Evolutionary conservation across 2,797 vertebrate genomes (phyloP), one percentile per base, ranked within the genome.

Genomic region (Galaxias olidus): DNA sequence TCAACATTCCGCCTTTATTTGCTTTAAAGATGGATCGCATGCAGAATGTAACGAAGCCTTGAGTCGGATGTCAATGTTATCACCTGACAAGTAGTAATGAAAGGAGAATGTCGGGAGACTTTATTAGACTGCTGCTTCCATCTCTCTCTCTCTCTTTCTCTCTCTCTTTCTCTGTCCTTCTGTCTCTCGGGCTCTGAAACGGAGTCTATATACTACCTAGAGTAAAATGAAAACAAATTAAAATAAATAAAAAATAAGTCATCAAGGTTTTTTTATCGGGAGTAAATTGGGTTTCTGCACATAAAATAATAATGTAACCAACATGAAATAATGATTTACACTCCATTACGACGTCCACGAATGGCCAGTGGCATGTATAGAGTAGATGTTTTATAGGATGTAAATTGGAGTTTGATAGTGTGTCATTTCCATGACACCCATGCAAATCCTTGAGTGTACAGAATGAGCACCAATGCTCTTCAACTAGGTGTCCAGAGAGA

Each of bases 401-500:
- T 50, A 43, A n/a, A 63, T 69, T 71, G 45, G 71, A 65, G n/a
- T n/a, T n/a, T n/a, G n/a, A n/a, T n/a, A n/a, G n/a, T n/a, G n/a
- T 40, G 55, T 30, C n/a, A 30, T 30, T 30, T 30, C 30, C 30
- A 71, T 41, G 43, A 55, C 9, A 10, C 12, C 17, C 43, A 30
- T 30, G 30, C 30, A 3, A 30, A 30, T 30, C 30, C 30, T 30
- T 30, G 30, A 30, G 63, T 78, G 66, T 75, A 59, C 53, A 19
- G 72, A 74, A 12, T 9, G 49, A 66, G 72, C 68, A 72, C 46
- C 47, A 54, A 59, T 72, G 70, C 67, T 74, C 76, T 73, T 79
- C 63, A 76, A 51, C 68, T 40, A 66, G 67, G 68, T 79, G 64
- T 82, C 64, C 76, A 57, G 66, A 81, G 69, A 80, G 56, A 50